These are phyloP conservation scores for Drosophila mayaguana DNA, from an alignment of 2,888 invertebrate genomes.

Conservation along the genomic window DNA sequence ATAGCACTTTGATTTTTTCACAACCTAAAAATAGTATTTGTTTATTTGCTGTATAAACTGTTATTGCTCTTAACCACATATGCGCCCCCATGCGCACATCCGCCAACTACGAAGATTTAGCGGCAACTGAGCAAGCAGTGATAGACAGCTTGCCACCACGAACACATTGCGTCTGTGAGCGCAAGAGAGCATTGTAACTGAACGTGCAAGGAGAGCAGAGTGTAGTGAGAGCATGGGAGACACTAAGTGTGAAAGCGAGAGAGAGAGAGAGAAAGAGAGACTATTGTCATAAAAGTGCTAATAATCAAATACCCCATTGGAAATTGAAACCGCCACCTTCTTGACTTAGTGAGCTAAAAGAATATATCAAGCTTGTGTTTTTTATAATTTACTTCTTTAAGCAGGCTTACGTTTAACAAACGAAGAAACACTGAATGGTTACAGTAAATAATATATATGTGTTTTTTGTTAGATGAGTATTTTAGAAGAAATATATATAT, in stretches of 20 bases:
- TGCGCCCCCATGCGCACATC: constrained; percentile 46
- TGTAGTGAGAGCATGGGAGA: constrained; percentile 1
- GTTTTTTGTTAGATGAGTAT: not conserved
- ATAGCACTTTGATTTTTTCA: constrained; percentile 45
- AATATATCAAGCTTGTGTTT: constrained; percentile 11
- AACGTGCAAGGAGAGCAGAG: not conserved
- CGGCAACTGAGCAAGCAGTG: constrained; percentile 57
- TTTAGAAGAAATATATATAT: not conserved
- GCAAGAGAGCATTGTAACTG: not conserved
- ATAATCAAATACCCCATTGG: constrained; percentile 53
- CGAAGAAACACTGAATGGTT: constrained; percentile 6
- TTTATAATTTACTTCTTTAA: constrained; percentile 19
- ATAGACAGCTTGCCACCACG: constrained; percentile 21
- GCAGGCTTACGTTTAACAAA: constrained; percentile 25
- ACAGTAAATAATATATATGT: constrained; percentile 24
- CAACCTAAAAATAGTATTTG: constrained; percentile 77
- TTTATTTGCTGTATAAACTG: constrained; percentile 59
- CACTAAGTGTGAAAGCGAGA: not conserved
- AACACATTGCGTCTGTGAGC: constrained; percentile 9
- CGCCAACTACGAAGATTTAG: constrained; percentile 44
- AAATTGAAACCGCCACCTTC: constrained; percentile 23
- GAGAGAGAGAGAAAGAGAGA: constrained; percentile 1
- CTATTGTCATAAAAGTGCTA: constrained; percentile 48
- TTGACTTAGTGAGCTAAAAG: not conserved
- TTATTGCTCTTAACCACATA: constrained; percentile 34